Conservation (phyloP, 2,113 vertebrate species). For the Brevimyrus niger region DNA sequence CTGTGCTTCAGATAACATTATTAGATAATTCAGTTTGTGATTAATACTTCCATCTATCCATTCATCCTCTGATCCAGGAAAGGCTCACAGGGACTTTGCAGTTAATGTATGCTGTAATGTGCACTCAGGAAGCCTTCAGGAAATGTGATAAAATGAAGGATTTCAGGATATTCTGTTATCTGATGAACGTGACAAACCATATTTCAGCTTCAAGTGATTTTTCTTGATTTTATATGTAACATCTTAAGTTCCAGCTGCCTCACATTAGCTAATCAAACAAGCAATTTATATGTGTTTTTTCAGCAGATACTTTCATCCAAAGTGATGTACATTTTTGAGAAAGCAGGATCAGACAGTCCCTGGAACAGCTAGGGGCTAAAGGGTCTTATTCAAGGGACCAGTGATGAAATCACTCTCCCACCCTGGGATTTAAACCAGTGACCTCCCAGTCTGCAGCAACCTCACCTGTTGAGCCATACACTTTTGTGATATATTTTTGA, state of each 20-base stretch:
- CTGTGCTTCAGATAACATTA: not conserved
- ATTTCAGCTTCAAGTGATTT: not conserved
- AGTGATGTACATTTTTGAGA: not conserved
- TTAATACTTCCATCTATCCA: not conserved
- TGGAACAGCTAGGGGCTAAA: not conserved
- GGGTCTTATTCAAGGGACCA: not conserved
- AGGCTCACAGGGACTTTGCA: not conserved
- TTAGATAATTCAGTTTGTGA: not conserved
- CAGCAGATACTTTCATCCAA: not conserved
- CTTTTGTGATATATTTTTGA: not conserved
- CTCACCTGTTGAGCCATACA: not conserved
- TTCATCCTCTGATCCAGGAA: not conserved
- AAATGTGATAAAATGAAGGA: not conserved
- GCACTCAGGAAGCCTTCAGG: not conserved
- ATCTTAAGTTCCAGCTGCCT: not conserved
- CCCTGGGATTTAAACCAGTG: not conserved
- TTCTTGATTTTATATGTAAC: not conserved
- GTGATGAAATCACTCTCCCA: not conserved
- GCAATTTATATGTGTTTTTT: not conserved
- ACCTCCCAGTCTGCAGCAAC: not conserved
- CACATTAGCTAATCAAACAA: not conserved
- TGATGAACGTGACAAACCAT: not conserved
- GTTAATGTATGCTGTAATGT: not conserved
- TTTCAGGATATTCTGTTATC: not conserved
- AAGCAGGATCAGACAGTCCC: not conserved